These are phyloP conservation scores for Leptopilina drosophilae DNA, from an alignment of 2,888 invertebrate species.

Conservation along the genomic window DNA sequence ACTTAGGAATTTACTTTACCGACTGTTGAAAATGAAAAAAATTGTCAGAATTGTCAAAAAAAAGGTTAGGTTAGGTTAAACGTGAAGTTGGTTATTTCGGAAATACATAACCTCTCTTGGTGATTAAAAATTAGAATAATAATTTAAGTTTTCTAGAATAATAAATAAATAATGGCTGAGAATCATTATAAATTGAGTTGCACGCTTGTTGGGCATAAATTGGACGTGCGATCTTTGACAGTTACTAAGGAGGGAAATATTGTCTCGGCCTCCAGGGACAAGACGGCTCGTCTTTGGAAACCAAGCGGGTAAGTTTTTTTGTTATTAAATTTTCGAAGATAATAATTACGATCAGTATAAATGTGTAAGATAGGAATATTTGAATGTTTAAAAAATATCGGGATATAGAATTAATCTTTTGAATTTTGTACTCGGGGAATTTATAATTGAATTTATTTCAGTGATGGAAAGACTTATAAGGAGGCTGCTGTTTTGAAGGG, in stretches of 20 bases:
- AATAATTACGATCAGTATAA: too few species aligned
- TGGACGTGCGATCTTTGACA: slow-evolving; percentile 90
- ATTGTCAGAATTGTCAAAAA: not conserved
- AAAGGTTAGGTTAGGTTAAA: not conserved
- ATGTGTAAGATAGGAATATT: too few species aligned
- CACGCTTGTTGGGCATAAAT: slow-evolving; percentile 87
- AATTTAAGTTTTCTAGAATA: not conserved
- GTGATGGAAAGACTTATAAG: slow-evolving; percentile 81
- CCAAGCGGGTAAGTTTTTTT: slow-evolving; percentile 81
- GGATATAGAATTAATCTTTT: too few species aligned
- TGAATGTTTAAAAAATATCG: too few species aligned
- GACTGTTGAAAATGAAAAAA: not conserved
- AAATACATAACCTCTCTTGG: slow-evolving; percentile 14
- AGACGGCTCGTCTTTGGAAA: slow-evolving; percentile 91
- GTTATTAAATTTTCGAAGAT: not conserved
- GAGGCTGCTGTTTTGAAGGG: slow-evolving; percentile 85
- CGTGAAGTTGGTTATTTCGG: too few species aligned
- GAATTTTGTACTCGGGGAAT: too few species aligned
- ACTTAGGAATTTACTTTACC: not conserved
- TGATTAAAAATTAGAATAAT: not conserved
- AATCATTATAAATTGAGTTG: slow-evolving; percentile 86
- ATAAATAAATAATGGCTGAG: slow-evolving; percentile 11
- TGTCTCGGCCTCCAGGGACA: slow-evolving; percentile 93
- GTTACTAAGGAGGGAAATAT: slow-evolving; percentile 83
- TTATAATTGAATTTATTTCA: slow-evolving; percentile 65